Evolutionary conservation across 2,888 invertebrate species (phyloP).

Genomic region (Gymnoscelis rufifasciata): DNA sequence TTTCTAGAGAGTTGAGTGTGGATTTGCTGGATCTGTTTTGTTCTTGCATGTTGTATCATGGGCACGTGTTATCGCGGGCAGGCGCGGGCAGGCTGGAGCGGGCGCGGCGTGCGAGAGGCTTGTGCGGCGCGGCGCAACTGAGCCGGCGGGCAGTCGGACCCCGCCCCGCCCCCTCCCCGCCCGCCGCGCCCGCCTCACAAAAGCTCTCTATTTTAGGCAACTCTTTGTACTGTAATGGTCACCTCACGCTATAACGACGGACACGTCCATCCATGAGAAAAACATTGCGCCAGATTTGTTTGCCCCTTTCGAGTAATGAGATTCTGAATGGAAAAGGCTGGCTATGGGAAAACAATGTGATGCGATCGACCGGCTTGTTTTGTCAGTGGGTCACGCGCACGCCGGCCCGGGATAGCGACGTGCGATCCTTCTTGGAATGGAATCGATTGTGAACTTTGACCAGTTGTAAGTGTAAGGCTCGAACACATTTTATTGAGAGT

Average conservation of each 20-base stretch:
- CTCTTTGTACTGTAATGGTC: slow-evolving; percentile 79
- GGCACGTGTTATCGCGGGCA: slow-evolving; percentile 61
- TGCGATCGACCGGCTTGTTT: slow-evolving; percentile 54
- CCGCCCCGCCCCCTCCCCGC: slow-evolving; percentile 71
- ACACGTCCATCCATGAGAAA: slow-evolving; percentile 78
- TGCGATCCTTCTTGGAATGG: slow-evolving; percentile 28
- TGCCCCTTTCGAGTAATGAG: slow-evolving; percentile 74
- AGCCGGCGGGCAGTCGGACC: slow-evolving; percentile 69
- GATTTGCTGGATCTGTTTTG: slow-evolving; percentile 70
- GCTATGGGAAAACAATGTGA: slow-evolving; percentile 75
- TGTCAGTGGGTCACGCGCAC: slow-evolving; percentile 67
- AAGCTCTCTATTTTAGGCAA: slow-evolving; percentile 80
- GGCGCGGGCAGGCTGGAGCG: slow-evolving; percentile 61
- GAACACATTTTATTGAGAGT: not conserved
- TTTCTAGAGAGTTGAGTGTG: slow-evolving; percentile 72
- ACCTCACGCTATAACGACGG: slow-evolving; percentile 78
- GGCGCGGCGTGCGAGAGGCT: slow-evolving; percentile 68
- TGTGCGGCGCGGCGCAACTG: slow-evolving; percentile 74
- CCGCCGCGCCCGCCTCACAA: slow-evolving; percentile 73
- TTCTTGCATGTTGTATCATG: slow-evolving; percentile 64
- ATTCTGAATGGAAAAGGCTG: slow-evolving; percentile 74
- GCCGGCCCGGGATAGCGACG: slow-evolving; percentile 35
- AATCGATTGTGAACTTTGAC: slow-evolving; percentile 20
- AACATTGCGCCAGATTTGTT: slow-evolving; percentile 74
- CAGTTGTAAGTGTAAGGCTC: not conserved